phyloP scores from a whole-genome alignment of 2,888 invertebrate species.

The Oasisia sp. region DNA sequence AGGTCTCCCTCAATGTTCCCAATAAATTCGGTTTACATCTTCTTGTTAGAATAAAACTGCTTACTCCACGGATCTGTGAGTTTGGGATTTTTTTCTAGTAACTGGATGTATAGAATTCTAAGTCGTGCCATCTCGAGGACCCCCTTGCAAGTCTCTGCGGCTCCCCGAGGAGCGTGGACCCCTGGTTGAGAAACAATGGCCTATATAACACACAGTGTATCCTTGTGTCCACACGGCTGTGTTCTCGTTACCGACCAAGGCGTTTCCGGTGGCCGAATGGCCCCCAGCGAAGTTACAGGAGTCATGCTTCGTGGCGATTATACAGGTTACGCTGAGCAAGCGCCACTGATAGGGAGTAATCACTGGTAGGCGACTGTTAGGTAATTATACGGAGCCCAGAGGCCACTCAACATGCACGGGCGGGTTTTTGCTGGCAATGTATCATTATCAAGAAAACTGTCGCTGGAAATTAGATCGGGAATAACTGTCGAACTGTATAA shows the following conservation, averaged over 20 bases:
- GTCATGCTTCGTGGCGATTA: not conserved
- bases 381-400: not conserved
- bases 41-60: too few species aligned
- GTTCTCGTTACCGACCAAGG: not conserved
- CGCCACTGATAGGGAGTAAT: not conserved
- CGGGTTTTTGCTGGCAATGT: not conserved
- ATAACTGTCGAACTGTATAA: not conserved
- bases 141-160: too few species aligned
- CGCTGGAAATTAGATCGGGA: not conserved
- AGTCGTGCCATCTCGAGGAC: too few species aligned
- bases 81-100: too few species aligned
- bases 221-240: not conserved
- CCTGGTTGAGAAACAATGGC: too few species aligned
- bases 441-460: not conserved
- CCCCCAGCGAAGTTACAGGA: not conserved
- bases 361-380: not conserved
- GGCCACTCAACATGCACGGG: not conserved
- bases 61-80: too few species aligned
- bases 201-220: too few species aligned
- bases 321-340: not conserved
- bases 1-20: too few species aligned
- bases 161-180: too few species aligned
- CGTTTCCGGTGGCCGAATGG: not conserved
- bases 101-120: too few species aligned
- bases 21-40: too few species aligned